Evolutionary conservation across 1,140 invertebrate species (phyloP).

Genomic region (Conopomorpha cramerella): DNA sequence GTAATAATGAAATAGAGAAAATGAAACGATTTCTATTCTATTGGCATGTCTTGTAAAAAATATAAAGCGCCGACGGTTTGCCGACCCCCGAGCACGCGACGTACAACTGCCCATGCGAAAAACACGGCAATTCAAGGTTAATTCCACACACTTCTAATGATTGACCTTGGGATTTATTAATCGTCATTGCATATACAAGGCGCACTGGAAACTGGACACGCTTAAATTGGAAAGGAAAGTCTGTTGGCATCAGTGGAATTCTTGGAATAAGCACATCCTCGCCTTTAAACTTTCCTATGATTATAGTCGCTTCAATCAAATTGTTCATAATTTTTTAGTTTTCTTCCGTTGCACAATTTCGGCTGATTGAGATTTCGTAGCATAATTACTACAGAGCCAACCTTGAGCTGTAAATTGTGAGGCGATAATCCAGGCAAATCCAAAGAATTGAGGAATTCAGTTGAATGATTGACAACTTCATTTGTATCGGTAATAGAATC

Average conservation of each 20-base stretch:
- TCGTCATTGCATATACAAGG: constrained; percentile 57
- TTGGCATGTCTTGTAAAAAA: too few relatives aligned
- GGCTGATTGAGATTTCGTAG: constrained; percentile 44
- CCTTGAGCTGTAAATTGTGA: constrained; percentile 38
- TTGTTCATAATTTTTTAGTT: constrained; percentile 33
- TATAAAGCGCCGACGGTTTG: too few relatives aligned
- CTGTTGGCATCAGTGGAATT: constrained; percentile 33
- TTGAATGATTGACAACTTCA: constrained; percentile 35
- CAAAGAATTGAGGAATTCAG: constrained; percentile 44
- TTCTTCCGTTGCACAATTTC: constrained; percentile 49
- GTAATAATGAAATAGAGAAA: too few relatives aligned
- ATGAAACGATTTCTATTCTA: too few relatives aligned
- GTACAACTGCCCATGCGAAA: constrained; percentile 53
- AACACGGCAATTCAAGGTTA: constrained; percentile 27
- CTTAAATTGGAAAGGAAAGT: constrained; percentile 43
- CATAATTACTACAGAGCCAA: constrained; percentile 43
- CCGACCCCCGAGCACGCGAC: constrained; percentile 51
- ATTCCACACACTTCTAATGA: constrained; percentile 26
- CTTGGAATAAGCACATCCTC: constrained; percentile 36
- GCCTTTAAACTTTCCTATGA: constrained; percentile 29
- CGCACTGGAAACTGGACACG: constrained; percentile 57
- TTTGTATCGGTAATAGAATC: constrained; percentile 27
- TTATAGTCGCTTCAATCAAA: constrained; percentile 32
- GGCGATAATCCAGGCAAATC: constrained; percentile 36
- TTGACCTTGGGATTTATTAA: constrained; percentile 64